Evolutionary conservation across 2,888 invertebrate species (phyloP).

Genomic region (Epirrhoe tristata): DNA sequence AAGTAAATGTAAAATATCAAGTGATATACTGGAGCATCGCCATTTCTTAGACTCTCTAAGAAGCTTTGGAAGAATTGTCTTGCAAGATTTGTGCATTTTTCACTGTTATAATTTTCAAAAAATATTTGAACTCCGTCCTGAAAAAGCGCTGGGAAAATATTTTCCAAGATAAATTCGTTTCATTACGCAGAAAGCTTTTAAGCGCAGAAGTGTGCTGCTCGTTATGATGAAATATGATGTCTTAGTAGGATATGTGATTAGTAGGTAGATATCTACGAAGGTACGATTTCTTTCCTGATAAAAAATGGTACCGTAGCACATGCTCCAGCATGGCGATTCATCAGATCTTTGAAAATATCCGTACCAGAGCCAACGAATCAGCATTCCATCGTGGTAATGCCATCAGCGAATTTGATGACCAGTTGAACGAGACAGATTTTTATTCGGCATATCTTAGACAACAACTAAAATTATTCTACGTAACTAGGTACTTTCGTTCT

Average conservation of each 20-base stretch:
- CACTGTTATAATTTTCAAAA: conserved; percentile 1
- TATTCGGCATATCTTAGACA: no score
- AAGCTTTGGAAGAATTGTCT: neutral
- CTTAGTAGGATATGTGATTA: neutral
- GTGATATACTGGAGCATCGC: neutral
- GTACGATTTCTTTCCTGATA: neutral
- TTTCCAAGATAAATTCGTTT: conserved; percentile 21
- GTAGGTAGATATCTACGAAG: no score
- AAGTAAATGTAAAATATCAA: neutral
- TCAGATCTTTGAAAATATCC: no score
- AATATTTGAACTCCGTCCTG: neutral
- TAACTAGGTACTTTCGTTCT: no score
- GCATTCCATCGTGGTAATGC: no score
- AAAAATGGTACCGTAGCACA: neutral
- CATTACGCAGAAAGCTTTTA: conserved; percentile 25
- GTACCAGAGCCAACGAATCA: no score
- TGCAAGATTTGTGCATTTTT: neutral
- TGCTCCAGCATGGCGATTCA: neutral
- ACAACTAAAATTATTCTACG: no score
- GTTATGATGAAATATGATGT: conserved; percentile 23
- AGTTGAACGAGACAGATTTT: no score
- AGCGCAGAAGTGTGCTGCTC: conserved; percentile 21
- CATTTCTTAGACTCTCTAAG: neutral
- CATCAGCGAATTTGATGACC: no score
- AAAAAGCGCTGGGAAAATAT: conserved; percentile 16